These are phyloP conservation scores for Saccostrea glomerata DNA, from an alignment of 1,140 invertebrate genomes.

Conservation along the genomic window DNA sequence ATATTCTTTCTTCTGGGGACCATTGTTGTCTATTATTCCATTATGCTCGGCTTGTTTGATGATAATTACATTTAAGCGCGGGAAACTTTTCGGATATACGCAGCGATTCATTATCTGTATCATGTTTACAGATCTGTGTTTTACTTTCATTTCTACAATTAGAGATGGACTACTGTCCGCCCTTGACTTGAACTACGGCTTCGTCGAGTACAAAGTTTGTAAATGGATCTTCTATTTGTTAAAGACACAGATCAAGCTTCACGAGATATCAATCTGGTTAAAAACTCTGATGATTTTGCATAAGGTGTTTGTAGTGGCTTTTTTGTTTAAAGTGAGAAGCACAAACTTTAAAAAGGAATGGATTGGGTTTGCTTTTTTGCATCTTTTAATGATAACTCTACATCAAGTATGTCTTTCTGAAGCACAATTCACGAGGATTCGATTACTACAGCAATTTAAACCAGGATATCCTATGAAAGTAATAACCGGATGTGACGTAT, in stretches of 20 bases:
- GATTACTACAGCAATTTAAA: background rate
- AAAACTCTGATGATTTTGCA: background rate
- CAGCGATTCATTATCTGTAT: background rate
- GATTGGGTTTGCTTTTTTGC: background rate
- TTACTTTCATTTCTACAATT: background rate
- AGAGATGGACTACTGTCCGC: background rate
- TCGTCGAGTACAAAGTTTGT: background rate
- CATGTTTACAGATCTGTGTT: background rate
- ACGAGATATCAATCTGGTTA: background rate
- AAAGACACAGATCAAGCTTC: background rate
- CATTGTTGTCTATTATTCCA: background rate
- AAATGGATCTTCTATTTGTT: background rate
- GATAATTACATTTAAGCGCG: background rate
- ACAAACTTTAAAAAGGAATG: background rate
- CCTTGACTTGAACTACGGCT: background rate
- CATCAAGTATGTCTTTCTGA: background rate
- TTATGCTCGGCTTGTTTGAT: background rate
- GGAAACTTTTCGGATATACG: background rate
- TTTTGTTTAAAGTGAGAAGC: background rate
- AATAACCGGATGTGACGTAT: background rate
- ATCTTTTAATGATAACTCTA: background rate
- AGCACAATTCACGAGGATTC: background rate
- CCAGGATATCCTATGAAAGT: background rate
- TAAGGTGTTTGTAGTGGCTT: background rate
- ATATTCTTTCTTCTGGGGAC: background rate